Base-by-base conservation (phyloP, 2,113 vertebrate species). In the Rallus limicola region DNA sequence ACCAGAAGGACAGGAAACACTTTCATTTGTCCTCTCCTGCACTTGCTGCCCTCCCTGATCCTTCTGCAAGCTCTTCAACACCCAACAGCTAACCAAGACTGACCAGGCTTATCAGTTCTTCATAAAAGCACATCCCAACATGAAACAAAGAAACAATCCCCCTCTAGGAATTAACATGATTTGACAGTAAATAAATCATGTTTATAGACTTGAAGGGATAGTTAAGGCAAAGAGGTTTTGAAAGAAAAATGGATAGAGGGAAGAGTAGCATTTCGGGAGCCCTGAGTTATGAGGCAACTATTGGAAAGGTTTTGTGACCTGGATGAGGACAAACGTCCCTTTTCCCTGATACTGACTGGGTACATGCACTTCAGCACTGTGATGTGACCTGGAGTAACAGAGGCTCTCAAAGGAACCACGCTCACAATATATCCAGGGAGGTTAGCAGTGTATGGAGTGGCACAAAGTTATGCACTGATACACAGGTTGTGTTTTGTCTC, bases 301-400 rank as follows among this genome's bases (percentile, higher is more conserved):
- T 1, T 50, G 34, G 29, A 81, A 84, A 91, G 38, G 7, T 86
- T 94, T 93, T 75, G 24, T 79, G 28, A 40, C 15, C 23, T 46
- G 28, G 18, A 16, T 50, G n/a, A 74, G 14, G 38, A 36, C 21
- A 85, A 50, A 33, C 10, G 24, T 74, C 75, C 48, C 63, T 59
- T 63, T 77, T 50, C 63, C n/a, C 31, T 48, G 38, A 16, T 71
- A 9, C n/a, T 63, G 75, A 38, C 13, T 71, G 63, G 13, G 21
- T 31, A 24, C 2, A 1, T 33, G 25, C 2, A 1, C 72, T 91
- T 80, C 82, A 80, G 24, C 28, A 26, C 0, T 1, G 36, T 72
- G 42, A 50, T 0, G 0, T 40, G 50, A 58, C 25, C 28, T 63
- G 46, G 25, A 63, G 46, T 53, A 83, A 16, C 0, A 1, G 11